Base-by-base conservation (phyloP, 2,113 vertebrate species). In the Ailurus styani region DNA sequence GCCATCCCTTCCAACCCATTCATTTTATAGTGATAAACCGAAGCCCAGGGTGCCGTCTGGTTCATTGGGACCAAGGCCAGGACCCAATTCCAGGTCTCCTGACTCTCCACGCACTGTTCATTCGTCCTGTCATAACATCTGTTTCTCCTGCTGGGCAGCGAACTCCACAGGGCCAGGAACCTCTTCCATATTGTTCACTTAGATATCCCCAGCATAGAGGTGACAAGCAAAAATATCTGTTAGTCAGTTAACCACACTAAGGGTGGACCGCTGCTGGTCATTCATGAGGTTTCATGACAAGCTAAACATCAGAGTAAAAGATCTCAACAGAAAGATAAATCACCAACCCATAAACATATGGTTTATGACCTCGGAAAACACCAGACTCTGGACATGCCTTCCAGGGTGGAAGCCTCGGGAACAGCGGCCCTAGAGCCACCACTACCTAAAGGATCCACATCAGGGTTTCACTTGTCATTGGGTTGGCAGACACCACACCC, bases 21-120 rank as follows among this genome's bases (percentile, higher is more conserved):
- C 90, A 60, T 73, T 91, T 90, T 37, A 79, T 1, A 92, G 66
- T 47, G 47, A 45, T 13, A 60, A 82, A 64, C 60, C 13, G 37
- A 77, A 91, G 75, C 54, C 96, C 91, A 54, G 90, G 78, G 66
- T 57, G 60, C 87, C 94, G 84, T 57, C 82, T 85, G 94, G 54
- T 23, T 95, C 14, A 55, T 4, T 34, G 64, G 82, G 73, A 87
- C 60, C 54, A 2, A 78, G 34, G 86, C 91, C 97, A 95, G 89
- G 78, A 87, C 50, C 42, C 12, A 0, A 90, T 96, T 72, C 84
- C 86, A 96, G 31, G 5, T 81, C 86, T 96, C 73, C 73, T 50
- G 11, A 40, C 66, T 70, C 60, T 52, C 70, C 86, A 50, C 47
- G 82, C 73, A 66, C 21, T 5, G 42, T 60, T 91, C 60, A 42